Evolutionary conservation across 2,113 vertebrate species (phyloP).

Genomic region (Albula goreensis): DNA sequence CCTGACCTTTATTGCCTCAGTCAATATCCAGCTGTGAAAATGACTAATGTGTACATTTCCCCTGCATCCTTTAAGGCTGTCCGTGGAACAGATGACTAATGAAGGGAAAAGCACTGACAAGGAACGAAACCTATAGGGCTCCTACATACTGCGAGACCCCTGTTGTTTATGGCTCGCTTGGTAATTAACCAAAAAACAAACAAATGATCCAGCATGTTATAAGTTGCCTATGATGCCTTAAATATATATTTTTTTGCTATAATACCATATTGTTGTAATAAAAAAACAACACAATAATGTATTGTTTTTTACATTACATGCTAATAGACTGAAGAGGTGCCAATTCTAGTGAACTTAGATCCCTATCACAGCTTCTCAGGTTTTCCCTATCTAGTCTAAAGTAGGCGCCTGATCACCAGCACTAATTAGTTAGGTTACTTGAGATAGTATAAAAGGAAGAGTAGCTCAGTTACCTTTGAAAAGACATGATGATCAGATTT

Average conservation of each 20-base stretch:
- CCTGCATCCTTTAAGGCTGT: background rate
- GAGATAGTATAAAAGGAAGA: background rate
- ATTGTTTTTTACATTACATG: no score
- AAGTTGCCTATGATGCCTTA: no score
- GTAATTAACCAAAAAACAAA: no score
- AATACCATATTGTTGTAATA: no score
- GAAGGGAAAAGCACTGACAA: background rate
- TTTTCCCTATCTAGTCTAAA: background rate
- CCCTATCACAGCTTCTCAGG: background rate
- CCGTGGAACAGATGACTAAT: background rate
- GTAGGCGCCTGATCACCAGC: background rate
- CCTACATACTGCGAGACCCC: no score
- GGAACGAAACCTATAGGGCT: background rate
- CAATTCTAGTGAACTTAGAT: background rate
- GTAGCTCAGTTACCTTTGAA: background rate
- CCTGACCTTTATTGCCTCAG: background rate
- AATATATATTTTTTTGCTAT: no score
- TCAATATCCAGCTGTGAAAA: constrained; percentile 4
- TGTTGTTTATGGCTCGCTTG: no score
- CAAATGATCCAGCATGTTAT: no score
- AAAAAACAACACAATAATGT: no score
- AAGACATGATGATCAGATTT: background rate
- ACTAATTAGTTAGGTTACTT: background rate
- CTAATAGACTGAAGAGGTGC: background rate
- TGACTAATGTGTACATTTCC: background rate